Percentiles rank a stretch among this genome's conserved stretches.
Conservation (phyloP, 2,888 invertebrate genomes). For the Chironomus tentans region DNA sequence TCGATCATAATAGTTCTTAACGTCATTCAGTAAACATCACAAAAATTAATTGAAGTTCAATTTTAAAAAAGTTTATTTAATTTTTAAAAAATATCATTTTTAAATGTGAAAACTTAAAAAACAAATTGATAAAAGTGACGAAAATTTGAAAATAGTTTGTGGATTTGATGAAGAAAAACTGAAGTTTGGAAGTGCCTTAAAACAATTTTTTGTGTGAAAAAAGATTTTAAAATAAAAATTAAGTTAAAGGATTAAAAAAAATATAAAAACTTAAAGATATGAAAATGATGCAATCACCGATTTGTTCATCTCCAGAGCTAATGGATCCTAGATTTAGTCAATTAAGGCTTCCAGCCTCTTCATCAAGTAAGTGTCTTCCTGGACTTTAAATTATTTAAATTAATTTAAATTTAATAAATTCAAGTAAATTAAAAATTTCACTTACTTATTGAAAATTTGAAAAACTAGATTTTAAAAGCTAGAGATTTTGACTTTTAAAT, state of each 20-base stretch:
- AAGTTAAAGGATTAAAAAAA: background rate
- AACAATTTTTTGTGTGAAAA: background rate
- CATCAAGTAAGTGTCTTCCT: conserved; percentile 38
- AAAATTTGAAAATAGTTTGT: background rate
- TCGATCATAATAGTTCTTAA: conserved; percentile 15
- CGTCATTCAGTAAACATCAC: conserved; percentile 16
- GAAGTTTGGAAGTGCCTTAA: background rate
- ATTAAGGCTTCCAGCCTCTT: conserved; percentile 34
- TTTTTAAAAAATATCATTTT: too few relatives aligned
- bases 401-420: background rate
- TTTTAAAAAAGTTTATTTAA: too few relatives aligned
- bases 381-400: background rate
- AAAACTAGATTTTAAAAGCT: too few relatives aligned
- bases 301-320: conserved; percentile 36
- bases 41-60: too few relatives aligned
- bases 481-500: too few relatives aligned
- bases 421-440: too few relatives aligned
- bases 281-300: conserved; percentile 36
- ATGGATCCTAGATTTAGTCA: conserved; percentile 39
- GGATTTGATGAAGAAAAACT: background rate
- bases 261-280: background rate
- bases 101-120: background rate
- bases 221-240: too few relatives aligned
- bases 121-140: conserved; percentile 3
- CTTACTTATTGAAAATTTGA: too few relatives aligned